These are phyloP conservation scores for Petrocephalus zakoni DNA, from an alignment of 2,113 vertebrate genomes.

Conservation along the genomic window DNA sequence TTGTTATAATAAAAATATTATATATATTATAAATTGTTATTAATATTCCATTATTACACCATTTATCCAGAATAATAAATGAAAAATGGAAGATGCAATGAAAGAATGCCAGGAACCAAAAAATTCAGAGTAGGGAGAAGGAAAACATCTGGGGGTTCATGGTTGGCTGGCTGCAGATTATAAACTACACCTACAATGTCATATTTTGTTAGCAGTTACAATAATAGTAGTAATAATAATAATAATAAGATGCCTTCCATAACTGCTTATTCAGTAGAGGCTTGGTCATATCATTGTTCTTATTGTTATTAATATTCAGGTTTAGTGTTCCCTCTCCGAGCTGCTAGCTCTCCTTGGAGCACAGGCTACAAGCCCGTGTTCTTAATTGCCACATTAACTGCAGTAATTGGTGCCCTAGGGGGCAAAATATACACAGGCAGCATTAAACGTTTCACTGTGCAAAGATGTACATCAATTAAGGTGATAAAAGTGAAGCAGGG, in stretches of 20 bases:
- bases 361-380: neutral
- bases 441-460: neutral
- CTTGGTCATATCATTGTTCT: neutral
- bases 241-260: neutral
- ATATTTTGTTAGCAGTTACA: neutral
- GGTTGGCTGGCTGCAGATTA: neutral
- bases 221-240: neutral
- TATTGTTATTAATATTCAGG: neutral
- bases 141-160: neutral
- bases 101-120: neutral
- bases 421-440: neutral
- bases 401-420: neutral
- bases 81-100: neutral
- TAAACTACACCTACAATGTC: neutral
- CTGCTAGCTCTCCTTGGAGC: neutral
- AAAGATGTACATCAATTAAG: slow-evolving; percentile 1
- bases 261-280: neutral
- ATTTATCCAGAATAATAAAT: neutral
- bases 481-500: neutral
- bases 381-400: neutral
- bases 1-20: neutral
- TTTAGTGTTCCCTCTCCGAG: neutral
- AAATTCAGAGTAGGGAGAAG: neutral
- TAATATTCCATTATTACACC: too few species aligned
- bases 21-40: too few species aligned